Conservation (phyloP, 1,140 invertebrate genomes). For the Drosophila nikananu region DNA sequence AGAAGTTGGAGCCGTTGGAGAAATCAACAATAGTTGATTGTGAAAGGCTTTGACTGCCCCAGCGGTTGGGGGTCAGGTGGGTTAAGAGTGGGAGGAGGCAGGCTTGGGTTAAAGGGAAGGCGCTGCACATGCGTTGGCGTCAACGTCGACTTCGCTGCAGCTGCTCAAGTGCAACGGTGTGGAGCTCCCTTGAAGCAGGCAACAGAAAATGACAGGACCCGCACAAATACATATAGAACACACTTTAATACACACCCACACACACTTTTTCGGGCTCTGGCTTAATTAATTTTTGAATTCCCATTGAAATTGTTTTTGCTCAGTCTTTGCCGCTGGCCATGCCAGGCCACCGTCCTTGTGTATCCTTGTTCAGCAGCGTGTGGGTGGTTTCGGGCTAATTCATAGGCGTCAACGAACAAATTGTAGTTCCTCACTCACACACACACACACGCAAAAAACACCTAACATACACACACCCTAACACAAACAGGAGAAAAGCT, state of each 20-base stretch:
- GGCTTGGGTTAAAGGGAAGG: constrained; percentile 6
- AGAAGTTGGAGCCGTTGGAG: constrained; percentile 50
- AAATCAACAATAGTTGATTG: constrained; percentile 65
- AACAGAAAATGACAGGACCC: constrained; percentile 51
- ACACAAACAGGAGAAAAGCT: constrained; percentile 21
- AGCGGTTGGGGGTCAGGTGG: constrained; percentile 17
- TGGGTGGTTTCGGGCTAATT: constrained; percentile 63
- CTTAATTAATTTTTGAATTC: constrained; percentile 80
- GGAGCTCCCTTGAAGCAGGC: constrained; percentile 34
- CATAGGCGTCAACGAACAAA: constrained; percentile 75
- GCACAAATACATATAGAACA: constrained; percentile 17
- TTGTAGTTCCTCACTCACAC: constrained; percentile 59
- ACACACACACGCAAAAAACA: neutral
- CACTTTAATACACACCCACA: constrained; percentile 9
- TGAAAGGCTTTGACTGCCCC: constrained; percentile 55
- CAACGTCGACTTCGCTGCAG: constrained; percentile 51
- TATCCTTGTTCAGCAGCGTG: constrained; percentile 14
- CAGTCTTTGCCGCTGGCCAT: constrained; percentile 50
- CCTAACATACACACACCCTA: constrained; percentile 4
- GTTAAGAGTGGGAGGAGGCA: neutral
- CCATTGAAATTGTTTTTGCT: constrained; percentile 78
- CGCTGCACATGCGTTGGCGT: constrained; percentile 49
- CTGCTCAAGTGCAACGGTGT: constrained; percentile 75
- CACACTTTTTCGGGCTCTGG: constrained; percentile 39
- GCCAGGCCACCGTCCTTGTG: constrained; percentile 8